A percentile compares a stretch with the other conserved stretches of the same genome.
Evolutionary conservation across 2,113 vertebrate species (phyloP).

Genomic region (Isurus oxyrinchus): DNA sequence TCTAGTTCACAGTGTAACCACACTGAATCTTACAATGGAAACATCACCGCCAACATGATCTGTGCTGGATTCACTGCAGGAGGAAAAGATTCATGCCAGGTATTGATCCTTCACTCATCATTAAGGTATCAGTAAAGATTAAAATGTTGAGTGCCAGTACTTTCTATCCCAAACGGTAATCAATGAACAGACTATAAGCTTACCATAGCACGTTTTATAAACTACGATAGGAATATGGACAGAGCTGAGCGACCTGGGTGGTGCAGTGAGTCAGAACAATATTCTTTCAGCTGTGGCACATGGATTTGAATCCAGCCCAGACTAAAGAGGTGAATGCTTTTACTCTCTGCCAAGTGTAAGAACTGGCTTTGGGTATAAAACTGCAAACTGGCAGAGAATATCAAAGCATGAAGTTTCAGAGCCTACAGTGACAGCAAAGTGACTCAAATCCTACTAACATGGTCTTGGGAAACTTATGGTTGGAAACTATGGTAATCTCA

Average conservation of each 20-base stretch:
- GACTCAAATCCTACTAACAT: neutral
- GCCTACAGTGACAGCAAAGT: neutral
- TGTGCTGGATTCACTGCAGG: constrained; percentile 62
- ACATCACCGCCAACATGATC: constrained; percentile 65
- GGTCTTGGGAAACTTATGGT: neutral
- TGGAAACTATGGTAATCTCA: neutral
- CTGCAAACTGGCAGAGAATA: neutral
- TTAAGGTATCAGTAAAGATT: neutral
- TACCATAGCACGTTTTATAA: neutral
- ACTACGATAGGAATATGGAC: neutral
- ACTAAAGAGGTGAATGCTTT: neutral
- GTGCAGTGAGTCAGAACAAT: neutral
- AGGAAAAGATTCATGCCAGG: constrained; percentile 68
- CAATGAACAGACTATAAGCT: neutral
- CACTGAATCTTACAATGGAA: constrained; percentile 56
- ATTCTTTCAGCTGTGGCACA: neutral
- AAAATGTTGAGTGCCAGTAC: neutral
- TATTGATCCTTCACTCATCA: constrained; percentile 38
- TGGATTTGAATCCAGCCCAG: neutral
- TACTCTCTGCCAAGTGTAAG: neutral
- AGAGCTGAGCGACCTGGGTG: neutral
- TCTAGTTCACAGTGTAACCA: constrained; percentile 56
- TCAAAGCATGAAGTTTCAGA: neutral
- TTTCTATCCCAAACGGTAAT: neutral
- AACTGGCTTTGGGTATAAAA: neutral